These are phyloP conservation scores for Hirtodrosophila alboralis DNA, from an alignment of 2,888 invertebrate species.

Conservation along the genomic window DNA sequence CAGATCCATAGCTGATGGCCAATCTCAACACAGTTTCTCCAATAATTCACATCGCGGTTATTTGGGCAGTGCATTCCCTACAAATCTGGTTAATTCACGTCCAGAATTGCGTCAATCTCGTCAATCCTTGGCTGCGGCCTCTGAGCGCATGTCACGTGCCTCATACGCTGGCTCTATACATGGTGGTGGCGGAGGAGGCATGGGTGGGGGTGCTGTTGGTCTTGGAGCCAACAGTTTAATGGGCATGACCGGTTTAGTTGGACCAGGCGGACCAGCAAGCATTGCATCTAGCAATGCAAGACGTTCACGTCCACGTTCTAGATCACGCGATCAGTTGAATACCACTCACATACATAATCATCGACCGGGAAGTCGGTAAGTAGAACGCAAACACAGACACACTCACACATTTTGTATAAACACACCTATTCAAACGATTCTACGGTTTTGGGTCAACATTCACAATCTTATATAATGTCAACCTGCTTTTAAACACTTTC, in stretches of 20 bases:
- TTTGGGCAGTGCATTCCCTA: slow-evolving; percentile 88
- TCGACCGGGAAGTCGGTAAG: slow-evolving; percentile 90
- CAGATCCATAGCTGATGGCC: slow-evolving; percentile 93
- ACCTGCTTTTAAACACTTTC: slow-evolving; percentile 31
- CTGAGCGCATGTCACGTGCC: slow-evolving; percentile 91
- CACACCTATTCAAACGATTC: slow-evolving; percentile 1
- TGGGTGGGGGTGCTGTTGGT: slow-evolving; percentile 63
- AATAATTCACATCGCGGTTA: slow-evolving; percentile 91
- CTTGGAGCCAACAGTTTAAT: slow-evolving; percentile 70
- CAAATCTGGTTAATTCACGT: slow-evolving; percentile 90
- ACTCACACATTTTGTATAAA: background rate
- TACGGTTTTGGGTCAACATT: slow-evolving; percentile 1
- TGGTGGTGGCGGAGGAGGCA: slow-evolving; percentile 65
- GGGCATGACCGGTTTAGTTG: slow-evolving; percentile 71
- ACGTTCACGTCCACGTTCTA: slow-evolving; percentile 90
- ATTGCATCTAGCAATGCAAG: slow-evolving; percentile 87
- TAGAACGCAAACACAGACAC: slow-evolving; percentile 56
- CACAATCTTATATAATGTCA: slow-evolving; percentile 17
- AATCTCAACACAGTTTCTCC: slow-evolving; percentile 94
- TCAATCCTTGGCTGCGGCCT: slow-evolving; percentile 92
- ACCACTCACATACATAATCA: slow-evolving; percentile 85
- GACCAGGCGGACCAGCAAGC: slow-evolving; percentile 84
- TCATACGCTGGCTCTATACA: slow-evolving; percentile 89
- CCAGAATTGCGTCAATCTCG: slow-evolving; percentile 94
- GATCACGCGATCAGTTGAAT: slow-evolving; percentile 88